These are phyloP conservation scores for Calameuta pallipes DNA, from an alignment of 2,888 invertebrate species.

Conservation along the genomic window DNA sequence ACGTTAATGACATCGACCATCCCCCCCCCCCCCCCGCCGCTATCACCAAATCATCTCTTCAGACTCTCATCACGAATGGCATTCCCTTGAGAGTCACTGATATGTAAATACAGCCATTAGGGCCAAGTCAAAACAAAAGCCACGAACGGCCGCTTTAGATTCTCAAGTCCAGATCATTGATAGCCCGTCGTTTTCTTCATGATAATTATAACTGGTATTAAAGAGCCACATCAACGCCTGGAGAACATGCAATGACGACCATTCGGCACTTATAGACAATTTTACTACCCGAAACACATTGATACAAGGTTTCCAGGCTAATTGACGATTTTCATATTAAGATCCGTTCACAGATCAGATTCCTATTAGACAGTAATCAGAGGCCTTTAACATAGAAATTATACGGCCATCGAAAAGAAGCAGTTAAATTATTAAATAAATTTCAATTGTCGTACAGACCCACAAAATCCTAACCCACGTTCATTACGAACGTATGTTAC, in stretches of 20 bases:
- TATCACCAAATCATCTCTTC: background rate
- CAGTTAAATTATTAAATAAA: background rate
- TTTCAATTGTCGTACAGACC: background rate
- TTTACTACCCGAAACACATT: background rate
- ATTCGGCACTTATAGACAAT: background rate
- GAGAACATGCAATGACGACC: background rate
- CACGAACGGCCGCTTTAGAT: background rate
- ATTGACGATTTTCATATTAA: background rate
- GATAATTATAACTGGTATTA: background rate
- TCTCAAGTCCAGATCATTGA: background rate
- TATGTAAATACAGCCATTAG: conserved; percentile 24
- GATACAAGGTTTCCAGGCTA: background rate
- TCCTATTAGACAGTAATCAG: background rate
- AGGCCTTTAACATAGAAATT: background rate
- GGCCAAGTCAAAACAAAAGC: conserved; percentile 23
- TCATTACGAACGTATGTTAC: background rate
- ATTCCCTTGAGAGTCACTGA: conserved; percentile 18
- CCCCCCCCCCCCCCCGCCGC: background rate
- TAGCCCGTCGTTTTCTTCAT: background rate
- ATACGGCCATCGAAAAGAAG: background rate
- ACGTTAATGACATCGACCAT: background rate
- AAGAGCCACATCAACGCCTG: background rate
- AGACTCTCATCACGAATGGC: conserved; percentile 6
- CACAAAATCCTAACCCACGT: background rate
- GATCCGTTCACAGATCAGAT: background rate